Conservation (phyloP, 2,113 vertebrate genomes). For the Accipiter virgatus region DNA sequence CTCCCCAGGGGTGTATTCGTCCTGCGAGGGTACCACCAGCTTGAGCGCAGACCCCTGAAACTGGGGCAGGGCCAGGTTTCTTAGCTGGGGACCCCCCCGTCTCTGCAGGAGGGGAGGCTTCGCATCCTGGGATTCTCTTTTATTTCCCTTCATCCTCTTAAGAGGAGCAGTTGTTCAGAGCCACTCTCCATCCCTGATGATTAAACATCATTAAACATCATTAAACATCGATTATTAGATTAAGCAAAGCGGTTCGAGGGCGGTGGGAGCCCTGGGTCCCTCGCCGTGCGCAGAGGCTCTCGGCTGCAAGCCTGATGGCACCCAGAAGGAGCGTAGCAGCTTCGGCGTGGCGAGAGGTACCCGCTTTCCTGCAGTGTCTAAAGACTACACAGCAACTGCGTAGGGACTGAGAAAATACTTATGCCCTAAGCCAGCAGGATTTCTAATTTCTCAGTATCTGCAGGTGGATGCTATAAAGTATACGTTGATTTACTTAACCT, state of each 20-base stretch:
- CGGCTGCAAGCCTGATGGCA: neutral
- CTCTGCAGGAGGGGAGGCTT: neutral
- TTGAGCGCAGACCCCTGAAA: neutral
- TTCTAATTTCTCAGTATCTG: neutral
- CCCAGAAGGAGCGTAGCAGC: fast-evolving
- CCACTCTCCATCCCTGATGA: neutral
- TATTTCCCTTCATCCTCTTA: neutral
- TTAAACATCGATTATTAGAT: neutral
- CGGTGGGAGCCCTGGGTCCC: neutral
- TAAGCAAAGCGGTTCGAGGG: neutral
- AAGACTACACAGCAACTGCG: neutral
- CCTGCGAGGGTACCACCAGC: neutral
- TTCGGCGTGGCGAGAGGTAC: neutral
- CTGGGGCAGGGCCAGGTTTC: neutral
- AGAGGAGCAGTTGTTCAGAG: neutral
- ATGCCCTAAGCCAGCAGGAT: neutral
- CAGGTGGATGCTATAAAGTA: neutral
- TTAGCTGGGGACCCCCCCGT: neutral
- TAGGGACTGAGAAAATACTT: neutral
- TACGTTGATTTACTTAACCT: neutral
- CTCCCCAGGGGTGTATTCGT: neutral
- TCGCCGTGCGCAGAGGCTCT: fast-evolving
- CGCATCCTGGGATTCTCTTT: neutral
- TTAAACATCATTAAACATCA: neutral
- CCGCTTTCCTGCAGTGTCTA: neutral